A percentile compares a stretch with the other conserved stretches of the same genome.
phyloP scores from a whole-genome alignment of 2,797 vertebrate genomes.

The Psittacula echo region DNA sequence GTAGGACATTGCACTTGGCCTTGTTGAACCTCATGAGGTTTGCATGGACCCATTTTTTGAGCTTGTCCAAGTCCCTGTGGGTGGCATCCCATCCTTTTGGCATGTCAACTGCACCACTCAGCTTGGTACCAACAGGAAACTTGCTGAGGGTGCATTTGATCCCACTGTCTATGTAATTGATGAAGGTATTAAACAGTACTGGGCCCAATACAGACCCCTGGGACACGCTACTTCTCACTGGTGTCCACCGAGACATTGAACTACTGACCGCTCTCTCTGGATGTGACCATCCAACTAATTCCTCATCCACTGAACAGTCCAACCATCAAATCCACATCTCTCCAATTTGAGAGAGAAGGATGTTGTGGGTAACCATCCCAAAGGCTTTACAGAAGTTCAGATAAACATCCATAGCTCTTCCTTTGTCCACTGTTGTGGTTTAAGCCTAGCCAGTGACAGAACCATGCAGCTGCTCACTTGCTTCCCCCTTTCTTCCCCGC shows the following conservation, averaged over 20 bases:
- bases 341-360: background rate
- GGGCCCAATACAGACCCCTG: background rate
- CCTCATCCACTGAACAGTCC: background rate
- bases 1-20: background rate
- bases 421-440: background rate
- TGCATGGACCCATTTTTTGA: background rate
- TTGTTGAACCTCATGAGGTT: background rate
- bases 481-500: background rate
- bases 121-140: background rate
- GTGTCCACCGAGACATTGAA: background rate
- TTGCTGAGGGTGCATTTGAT: background rate
- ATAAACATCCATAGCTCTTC: background rate
- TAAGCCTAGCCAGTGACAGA: background rate
- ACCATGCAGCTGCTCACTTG: accelerated
- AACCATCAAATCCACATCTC: background rate
- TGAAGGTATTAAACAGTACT: background rate
- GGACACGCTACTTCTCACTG: background rate
- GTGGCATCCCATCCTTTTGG: background rate
- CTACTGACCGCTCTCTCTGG: background rate
- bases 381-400: background rate
- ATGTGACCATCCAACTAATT: background rate
- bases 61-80: background rate
- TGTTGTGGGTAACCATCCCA: background rate
- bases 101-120: background rate
- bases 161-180: background rate